phyloP scores from a whole-genome alignment of 1,140 invertebrate genomes.

The Eurosta solidaginis region DNA sequence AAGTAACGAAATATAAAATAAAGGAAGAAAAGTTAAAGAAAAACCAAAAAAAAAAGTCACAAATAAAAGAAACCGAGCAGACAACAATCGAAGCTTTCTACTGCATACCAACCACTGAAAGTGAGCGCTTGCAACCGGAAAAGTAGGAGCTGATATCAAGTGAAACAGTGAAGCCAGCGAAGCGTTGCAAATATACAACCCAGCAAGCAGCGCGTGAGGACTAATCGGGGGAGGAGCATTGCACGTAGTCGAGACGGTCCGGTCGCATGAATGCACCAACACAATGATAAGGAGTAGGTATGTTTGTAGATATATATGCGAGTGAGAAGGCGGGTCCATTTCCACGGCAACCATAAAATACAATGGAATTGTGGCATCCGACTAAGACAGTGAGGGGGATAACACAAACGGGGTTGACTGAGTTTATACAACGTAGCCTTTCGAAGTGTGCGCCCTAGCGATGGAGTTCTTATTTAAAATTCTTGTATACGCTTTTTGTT shows the following conservation, averaged over 20 bases:
- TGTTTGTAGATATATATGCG: no score
- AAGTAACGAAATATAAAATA: neutral
- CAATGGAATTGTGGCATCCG: conserved; percentile 31
- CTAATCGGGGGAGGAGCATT: neutral
- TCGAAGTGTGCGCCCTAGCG: no score
- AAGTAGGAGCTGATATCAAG: neutral
- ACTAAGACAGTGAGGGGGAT: neutral
- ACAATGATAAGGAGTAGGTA: neutral
- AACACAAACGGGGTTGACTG: neutral
- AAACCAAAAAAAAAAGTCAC: neutral
- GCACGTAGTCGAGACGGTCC: neutral
- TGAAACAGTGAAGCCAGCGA: neutral
- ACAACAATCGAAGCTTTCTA: neutral
- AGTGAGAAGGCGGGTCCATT: conserved; percentile 35
- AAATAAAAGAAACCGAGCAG: neutral
- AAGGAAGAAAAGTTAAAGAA: neutral
- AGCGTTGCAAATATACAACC: conserved; percentile 1
- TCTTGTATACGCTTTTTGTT: neutral
- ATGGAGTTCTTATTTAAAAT: no score
- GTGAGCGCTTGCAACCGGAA: neutral
- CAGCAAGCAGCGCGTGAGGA: neutral
- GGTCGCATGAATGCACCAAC: neutral
- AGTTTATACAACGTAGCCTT: neutral
- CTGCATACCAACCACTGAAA: neutral
- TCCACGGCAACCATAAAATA: conserved; percentile 34